Conservation (phyloP, 2,888 invertebrate species). For the Watsonalla cultraria region DNA sequence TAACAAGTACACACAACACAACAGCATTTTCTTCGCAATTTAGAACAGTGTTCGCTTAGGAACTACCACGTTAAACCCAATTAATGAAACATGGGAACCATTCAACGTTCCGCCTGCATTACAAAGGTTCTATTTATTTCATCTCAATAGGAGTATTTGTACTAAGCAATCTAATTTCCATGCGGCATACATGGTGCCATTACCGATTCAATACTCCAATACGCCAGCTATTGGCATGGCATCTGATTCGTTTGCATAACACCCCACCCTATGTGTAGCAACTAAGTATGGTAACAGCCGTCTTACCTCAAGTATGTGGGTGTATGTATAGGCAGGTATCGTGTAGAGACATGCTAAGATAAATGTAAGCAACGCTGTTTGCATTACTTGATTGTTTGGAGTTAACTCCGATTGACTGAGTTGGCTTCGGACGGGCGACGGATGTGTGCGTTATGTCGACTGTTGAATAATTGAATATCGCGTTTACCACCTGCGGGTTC, state of each 20-base stretch:
- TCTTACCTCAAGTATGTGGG: neutral
- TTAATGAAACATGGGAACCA: neutral
- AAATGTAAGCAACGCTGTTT: conserved; percentile 36
- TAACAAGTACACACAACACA: neutral
- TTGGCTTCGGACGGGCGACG: conserved; percentile 16
- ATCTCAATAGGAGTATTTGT: neutral
- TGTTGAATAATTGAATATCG: conserved; percentile 51
- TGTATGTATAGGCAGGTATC: conserved; percentile 16
- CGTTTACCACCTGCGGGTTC: conserved; percentile 35
- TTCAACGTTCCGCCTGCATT: neutral
- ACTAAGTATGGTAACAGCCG: neutral
- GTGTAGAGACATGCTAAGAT: conserved; percentile 13
- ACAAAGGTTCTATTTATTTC: neutral
- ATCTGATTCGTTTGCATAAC: conserved; percentile 35
- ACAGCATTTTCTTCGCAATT: no score
- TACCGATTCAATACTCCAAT: conserved; percentile 31
- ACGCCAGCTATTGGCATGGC: conserved; percentile 30
- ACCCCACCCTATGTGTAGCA: conserved; percentile 28
- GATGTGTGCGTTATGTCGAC: conserved; percentile 31
- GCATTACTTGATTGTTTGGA: conserved; percentile 55
- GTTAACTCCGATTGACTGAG: conserved; percentile 41
- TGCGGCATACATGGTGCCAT: conserved; percentile 10
- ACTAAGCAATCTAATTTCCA: neutral
- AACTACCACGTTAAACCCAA: neutral
- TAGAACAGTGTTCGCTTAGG: neutral